Conservation (phyloP, 1,140 invertebrate species). For the Chionoecetes opilio region DNA sequence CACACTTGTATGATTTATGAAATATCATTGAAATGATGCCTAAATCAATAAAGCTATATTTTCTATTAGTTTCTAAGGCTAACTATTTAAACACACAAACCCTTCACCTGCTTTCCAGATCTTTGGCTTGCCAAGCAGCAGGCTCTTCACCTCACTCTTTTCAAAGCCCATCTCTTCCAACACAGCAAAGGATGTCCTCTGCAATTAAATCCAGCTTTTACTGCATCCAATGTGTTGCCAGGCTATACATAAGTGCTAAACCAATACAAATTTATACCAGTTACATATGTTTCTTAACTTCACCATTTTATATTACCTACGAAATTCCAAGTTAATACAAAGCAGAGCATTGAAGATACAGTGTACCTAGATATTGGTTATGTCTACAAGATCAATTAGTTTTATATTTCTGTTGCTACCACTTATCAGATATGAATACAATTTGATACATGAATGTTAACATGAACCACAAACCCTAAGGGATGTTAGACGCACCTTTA, state of each 20-base stretch:
- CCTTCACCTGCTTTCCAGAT: conserved; percentile 52
- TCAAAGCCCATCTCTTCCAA: conserved; percentile 69
- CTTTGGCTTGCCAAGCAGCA: conserved; percentile 60
- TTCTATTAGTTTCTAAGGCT: no score
- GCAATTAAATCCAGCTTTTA: conserved; percentile 29
- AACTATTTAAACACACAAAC: neutral
- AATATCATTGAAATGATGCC: no score
- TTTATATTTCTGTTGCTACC: conserved; percentile 57
- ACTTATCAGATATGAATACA: conserved; percentile 51
- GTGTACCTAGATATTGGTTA: no score
- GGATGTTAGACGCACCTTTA: neutral
- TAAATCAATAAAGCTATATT: no score
- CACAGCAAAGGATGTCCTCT: conserved; percentile 61
- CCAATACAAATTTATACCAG: no score
- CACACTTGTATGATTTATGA: neutral
- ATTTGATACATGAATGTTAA: conserved; percentile 52
- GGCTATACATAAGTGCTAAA: neutral
- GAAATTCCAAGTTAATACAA: no score
- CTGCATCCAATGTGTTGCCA: neutral
- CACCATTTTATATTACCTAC: neutral
- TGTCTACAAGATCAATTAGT: conserved; percentile 31
- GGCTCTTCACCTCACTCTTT: conserved; percentile 63
- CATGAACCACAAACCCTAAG: no score
- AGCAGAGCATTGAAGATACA: neutral
- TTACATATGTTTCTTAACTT: neutral